phyloP scores from a whole-genome alignment of 2,113 vertebrate species.

The Phalacrocorax aristotelis region DNA sequence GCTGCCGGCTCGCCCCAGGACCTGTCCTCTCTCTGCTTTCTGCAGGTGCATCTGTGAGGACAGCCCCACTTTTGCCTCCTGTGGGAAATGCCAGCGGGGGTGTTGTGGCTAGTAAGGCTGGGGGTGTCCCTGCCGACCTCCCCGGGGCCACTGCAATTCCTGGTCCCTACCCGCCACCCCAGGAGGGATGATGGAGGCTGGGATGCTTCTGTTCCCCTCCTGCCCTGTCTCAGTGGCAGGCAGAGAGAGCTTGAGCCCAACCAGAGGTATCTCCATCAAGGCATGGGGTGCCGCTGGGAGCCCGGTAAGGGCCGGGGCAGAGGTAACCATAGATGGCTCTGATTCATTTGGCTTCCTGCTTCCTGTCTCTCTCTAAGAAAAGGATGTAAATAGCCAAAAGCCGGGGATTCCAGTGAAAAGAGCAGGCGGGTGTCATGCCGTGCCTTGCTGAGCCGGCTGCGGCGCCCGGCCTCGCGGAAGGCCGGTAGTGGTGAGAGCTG shows the following conservation, averaged over 20 bases:
- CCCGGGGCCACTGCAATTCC: background rate
- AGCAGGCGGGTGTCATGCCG: slow-evolving; percentile 43
- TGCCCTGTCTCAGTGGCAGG: rapidly evolving
- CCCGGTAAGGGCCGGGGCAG: background rate
- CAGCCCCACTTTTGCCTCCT: background rate
- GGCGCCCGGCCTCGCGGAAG: slow-evolving; percentile 75
- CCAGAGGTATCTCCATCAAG: background rate
- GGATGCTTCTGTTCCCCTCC: background rate
- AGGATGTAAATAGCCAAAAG: slow-evolving; percentile 63
- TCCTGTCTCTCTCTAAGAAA: slow-evolving; percentile 74
- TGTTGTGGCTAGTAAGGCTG: background rate
- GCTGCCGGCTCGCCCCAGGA: background rate
- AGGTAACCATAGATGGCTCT: slow-evolving; percentile 21
- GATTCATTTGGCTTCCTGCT: slow-evolving; percentile 70
- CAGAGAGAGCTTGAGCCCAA: background rate
- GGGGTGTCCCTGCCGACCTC: background rate
- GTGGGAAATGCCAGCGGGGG: rapidly evolving
- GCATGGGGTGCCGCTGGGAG: rapidly evolving
- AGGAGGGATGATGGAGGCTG: background rate
- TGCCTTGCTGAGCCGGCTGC: slow-evolving; percentile 8
- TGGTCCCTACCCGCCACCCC: background rate
- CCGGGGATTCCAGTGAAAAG: slow-evolving; percentile 69
- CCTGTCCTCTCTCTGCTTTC: background rate
- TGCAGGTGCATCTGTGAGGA: background rate
- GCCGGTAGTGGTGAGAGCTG: slow-evolving; percentile 82